Conservation (phyloP, 2,797 vertebrate species). For the Rhyacichthys aspro region DNA sequence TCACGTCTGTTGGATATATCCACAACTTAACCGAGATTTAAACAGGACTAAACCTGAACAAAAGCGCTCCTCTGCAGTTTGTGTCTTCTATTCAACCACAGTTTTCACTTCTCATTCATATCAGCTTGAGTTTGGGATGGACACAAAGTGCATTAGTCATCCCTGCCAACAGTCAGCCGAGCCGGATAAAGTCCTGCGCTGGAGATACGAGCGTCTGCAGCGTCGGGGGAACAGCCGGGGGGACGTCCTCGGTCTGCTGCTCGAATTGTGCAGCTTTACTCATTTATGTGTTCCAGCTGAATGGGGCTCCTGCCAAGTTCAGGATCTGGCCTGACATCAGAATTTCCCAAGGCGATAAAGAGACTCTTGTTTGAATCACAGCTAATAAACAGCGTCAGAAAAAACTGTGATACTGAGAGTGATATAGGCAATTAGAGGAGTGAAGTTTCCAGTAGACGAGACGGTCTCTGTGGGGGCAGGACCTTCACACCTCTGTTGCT, state of each 20-base stretch:
- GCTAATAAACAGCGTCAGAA: conserved; percentile 53
- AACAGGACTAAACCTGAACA: too few relatives aligned
- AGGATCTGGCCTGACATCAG: conserved; percentile 72
- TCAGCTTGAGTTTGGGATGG: conserved; percentile 17
- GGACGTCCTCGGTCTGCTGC: conserved; percentile 36
- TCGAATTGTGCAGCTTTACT: conserved; percentile 57
- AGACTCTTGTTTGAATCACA: conserved; percentile 69
- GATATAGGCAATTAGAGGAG: conserved; percentile 65
- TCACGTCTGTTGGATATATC: too few relatives aligned
- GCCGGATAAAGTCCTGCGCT: conserved; percentile 44
- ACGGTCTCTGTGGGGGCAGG: conserved; percentile 25
- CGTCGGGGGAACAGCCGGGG: conserved; percentile 30
- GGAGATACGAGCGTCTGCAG: conserved; percentile 33
- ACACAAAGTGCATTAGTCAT: conserved; percentile 33
- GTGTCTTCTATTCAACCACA: too few relatives aligned
- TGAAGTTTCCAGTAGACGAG: conserved; percentile 51
- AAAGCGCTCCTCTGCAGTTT: too few relatives aligned
- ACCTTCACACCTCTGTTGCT: conserved; percentile 35
- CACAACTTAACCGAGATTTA: too few relatives aligned
- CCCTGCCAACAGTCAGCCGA: conserved; percentile 24
- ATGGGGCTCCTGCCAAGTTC: conserved; percentile 62
- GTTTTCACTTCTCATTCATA: neutral
- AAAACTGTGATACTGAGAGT: conserved; percentile 44
- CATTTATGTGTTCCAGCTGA: conserved; percentile 71
- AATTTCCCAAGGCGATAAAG: conserved; percentile 73